phyloP scores from a whole-genome alignment of 2,888 invertebrate genomes.

The Spicauda simplicius region DNA sequence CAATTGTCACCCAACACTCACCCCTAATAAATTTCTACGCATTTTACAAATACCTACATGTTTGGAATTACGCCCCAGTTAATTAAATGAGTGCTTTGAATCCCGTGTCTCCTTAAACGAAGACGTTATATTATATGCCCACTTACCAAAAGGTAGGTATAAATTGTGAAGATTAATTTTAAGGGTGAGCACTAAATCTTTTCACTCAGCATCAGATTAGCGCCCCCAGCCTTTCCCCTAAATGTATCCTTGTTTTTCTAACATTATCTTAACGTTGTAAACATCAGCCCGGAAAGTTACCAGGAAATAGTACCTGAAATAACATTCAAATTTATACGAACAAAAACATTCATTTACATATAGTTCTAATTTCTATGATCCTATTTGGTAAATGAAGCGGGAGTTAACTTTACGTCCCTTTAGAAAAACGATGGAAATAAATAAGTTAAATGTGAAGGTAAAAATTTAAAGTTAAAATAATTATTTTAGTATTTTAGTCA shows the following conservation, averaged over 20 bases:
- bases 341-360: constrained; percentile 25
- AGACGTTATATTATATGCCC: constrained; percentile 15
- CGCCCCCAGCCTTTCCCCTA: constrained; percentile 59
- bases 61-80: constrained; percentile 24
- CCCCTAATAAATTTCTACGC: constrained; percentile 5
- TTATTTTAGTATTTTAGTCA: too few species aligned
- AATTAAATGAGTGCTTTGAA: constrained; percentile 38
- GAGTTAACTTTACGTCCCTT: background rate
- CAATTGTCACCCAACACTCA: background rate
- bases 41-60: constrained; percentile 13
- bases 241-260: constrained; percentile 74
- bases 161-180: constrained; percentile 62
- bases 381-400: background rate
- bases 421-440: too few species aligned
- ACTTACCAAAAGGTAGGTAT: constrained; percentile 34
- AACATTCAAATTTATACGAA: constrained; percentile 44
- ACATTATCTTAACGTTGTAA: constrained; percentile 70
- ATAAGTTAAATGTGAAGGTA: too few species aligned
- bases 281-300: constrained; percentile 53
- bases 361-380: background rate
- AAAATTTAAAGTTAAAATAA: too few species aligned
- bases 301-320: constrained; percentile 58
- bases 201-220: constrained; percentile 77
- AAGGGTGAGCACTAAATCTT: constrained; percentile 72
- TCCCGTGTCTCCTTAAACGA: constrained; percentile 27